Conservation (phyloP, 2,888 invertebrate genomes). For the Zeuzera pyrina region DNA sequence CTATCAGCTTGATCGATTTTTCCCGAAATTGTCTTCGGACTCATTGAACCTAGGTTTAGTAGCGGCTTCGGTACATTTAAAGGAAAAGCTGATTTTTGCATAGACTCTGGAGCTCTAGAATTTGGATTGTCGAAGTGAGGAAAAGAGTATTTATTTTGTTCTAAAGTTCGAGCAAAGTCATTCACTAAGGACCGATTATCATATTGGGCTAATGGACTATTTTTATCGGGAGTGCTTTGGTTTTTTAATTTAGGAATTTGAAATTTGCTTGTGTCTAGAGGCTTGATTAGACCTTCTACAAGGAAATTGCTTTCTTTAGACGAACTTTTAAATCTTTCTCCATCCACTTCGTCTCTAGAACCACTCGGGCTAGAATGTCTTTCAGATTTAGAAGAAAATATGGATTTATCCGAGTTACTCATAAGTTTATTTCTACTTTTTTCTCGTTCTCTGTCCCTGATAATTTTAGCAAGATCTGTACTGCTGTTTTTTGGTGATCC, state of each 20-base stretch:
- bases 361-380: constrained; percentile 79
- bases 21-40: constrained; percentile 50
- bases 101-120: constrained; percentile 40
- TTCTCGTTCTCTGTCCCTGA: constrained; percentile 74
- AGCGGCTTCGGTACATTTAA: constrained; percentile 61
- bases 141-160: constrained; percentile 60
- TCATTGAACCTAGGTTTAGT: constrained; percentile 55
- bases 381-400: constrained; percentile 75
- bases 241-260: constrained; percentile 86
- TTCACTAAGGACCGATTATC: constrained; percentile 59
- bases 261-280: constrained; percentile 85
- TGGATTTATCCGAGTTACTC: constrained; percentile 75
- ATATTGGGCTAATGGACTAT: constrained; percentile 50
- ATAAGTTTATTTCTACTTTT: constrained; percentile 74
- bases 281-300: constrained; percentile 84
- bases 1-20: constrained; percentile 46
- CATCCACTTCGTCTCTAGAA: constrained; percentile 76
- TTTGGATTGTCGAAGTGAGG: constrained; percentile 54
- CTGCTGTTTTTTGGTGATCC: constrained; percentile 76
- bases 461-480: constrained; percentile 70
- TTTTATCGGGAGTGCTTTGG: constrained; percentile 62
- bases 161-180: constrained; percentile 54
- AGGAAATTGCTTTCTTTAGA: constrained; percentile 76
- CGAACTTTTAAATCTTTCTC: constrained; percentile 75
- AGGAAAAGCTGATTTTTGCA: constrained; percentile 59